Evolutionary conservation across 2,888 invertebrate genomes (phyloP).

Genomic region (Nysson spinosus): DNA sequence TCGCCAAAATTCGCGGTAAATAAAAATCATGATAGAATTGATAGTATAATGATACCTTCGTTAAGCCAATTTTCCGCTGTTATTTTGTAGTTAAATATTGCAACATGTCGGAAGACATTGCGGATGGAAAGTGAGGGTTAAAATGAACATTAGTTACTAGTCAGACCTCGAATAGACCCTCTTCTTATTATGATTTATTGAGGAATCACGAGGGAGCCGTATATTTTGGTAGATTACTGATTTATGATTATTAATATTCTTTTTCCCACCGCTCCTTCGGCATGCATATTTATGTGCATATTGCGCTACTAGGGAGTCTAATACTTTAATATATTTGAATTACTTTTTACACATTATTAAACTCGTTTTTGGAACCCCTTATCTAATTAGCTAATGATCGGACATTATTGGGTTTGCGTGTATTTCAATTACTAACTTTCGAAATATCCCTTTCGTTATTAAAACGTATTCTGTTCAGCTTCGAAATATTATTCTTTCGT

Average conservation of each 20-base stretch:
- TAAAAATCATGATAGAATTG: neutral
- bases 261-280: neutral
- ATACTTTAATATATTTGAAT: neutral
- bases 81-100: neutral
- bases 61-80: neutral
- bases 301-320: neutral
- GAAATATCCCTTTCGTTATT: too few relatives aligned
- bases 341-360: too few relatives aligned
- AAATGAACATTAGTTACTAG: neutral
- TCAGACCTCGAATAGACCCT: neutral
- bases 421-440: too few relatives aligned
- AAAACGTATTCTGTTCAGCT: too few relatives aligned
- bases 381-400: too few relatives aligned
- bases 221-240: slow-evolving; percentile 5
- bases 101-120: too few relatives aligned
- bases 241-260: neutral
- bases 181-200: slow-evolving; percentile 4
- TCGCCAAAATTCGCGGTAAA: neutral
- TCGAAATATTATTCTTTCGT: too few relatives aligned
- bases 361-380: neutral
- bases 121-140: too few relatives aligned
- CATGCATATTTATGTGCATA: slow-evolving; percentile 2
- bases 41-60: slow-evolving; percentile 12
- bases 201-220: slow-evolving; percentile 4
- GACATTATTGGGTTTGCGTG: too few relatives aligned